Evolutionary conservation across 64 coral and sea anemone genomes (phyloP).

Genomic region (Catalaphyllia jardinei): DNA sequence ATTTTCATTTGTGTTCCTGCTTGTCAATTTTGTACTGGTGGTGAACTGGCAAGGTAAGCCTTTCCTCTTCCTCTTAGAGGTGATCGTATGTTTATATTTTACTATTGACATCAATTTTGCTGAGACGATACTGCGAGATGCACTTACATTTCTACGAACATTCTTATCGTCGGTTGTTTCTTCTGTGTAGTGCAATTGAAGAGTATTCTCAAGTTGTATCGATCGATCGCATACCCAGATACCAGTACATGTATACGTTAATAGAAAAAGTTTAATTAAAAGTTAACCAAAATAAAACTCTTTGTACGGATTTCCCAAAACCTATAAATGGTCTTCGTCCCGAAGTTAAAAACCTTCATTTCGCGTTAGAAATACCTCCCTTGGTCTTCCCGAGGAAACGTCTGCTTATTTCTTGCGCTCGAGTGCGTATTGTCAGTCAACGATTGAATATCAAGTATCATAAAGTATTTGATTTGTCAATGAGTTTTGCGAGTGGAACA

Average conservation of each 20-base stretch:
- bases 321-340: not conserved
- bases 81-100: not conserved
- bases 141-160: not conserved
- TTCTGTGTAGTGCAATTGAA: not conserved
- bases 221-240: not conserved
- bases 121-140: not conserved
- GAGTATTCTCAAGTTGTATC: not conserved
- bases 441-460: not conserved
- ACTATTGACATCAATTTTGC: not conserved
- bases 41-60: constrained; percentile 11
- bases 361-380: not conserved
- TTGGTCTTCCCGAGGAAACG: not conserved
- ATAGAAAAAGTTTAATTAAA: not conserved
- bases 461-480: not conserved
- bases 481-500: not conserved
- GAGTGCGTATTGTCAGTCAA: not conserved
- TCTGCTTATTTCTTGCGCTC: not conserved
- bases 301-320: not conserved
- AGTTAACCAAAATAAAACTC: not conserved
- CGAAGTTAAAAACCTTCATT: not conserved
- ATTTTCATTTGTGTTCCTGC: constrained; percentile 3
- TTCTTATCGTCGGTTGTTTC: not conserved
- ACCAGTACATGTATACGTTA: not conserved
- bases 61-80: not conserved
- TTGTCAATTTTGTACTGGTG: not conserved